These are phyloP conservation scores for Leptarthrus brevirostris DNA, from an alignment of 2,888 invertebrate species.

Conservation along the genomic window DNA sequence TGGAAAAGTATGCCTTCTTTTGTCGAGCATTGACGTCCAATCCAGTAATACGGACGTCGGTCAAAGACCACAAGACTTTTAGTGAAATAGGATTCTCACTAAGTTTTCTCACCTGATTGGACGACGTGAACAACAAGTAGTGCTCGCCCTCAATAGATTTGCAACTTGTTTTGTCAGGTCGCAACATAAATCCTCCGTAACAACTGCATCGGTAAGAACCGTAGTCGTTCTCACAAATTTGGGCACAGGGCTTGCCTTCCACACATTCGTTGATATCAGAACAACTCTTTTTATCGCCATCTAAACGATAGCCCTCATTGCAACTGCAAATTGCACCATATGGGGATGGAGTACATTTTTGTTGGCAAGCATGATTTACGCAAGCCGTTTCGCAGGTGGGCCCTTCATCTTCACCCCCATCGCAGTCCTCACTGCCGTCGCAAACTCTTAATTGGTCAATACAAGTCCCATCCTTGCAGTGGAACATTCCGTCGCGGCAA, in stretches of 20 bases:
- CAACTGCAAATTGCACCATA: slow-evolving; percentile 76
- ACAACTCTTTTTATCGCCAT: slow-evolving; percentile 71
- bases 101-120: slow-evolving; percentile 71
- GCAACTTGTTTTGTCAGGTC: slow-evolving; percentile 74
- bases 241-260: slow-evolving; percentile 71
- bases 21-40: slow-evolving; percentile 69
- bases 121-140: slow-evolving; percentile 70
- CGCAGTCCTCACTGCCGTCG: slow-evolving; percentile 73
- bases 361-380: slow-evolving; percentile 67
- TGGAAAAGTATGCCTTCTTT: slow-evolving; percentile 68
- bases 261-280: slow-evolving; percentile 80
- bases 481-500: slow-evolving; percentile 67
- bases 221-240: slow-evolving; percentile 67
- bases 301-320: slow-evolving; percentile 70
- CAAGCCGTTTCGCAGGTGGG: slow-evolving; percentile 71
- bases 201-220: slow-evolving; percentile 65
- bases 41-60: slow-evolving; percentile 69
- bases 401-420: slow-evolving; percentile 78
- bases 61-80: slow-evolving; percentile 65
- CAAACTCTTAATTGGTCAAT: slow-evolving; percentile 74
- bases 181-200: slow-evolving; percentile 65
- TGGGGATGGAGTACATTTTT: slow-evolving; percentile 74
- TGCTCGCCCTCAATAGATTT: slow-evolving; percentile 73
- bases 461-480: slow-evolving; percentile 74
- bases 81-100: slow-evolving; percentile 62